Percentiles rank a stretch among this genome's conserved stretches.
These are phyloP conservation scores for Macaca nemestrina DNA, from an alignment of 2,113 vertebrate species.

Conservation along the genomic window DNA sequence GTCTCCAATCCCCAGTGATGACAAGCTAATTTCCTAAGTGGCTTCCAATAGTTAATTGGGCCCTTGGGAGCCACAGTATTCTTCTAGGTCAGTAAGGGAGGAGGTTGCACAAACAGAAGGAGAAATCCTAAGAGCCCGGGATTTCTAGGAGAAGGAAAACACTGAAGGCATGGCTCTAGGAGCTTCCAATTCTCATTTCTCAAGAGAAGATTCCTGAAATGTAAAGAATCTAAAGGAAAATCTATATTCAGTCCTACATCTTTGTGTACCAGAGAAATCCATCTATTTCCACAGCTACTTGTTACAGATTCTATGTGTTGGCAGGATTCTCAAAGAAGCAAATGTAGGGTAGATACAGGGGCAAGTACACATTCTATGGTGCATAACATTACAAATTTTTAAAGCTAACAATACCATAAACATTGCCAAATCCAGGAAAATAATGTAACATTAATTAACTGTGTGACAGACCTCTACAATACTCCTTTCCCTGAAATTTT, in stretches of 20 bases:
- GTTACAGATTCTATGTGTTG: background rate
- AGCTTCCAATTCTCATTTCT: background rate
- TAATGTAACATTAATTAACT: background rate
- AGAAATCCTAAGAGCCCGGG: background rate
- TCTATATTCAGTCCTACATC: background rate
- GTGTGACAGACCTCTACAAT: background rate
- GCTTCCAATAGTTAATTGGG: background rate
- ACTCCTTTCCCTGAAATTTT: background rate
- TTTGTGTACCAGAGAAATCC: background rate
- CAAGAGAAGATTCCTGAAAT: background rate
- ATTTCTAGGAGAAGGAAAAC: background rate
- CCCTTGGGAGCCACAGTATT: background rate
- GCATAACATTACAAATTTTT: background rate
- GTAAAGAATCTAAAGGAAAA: background rate
- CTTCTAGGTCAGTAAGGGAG: background rate
- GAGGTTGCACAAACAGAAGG: background rate
- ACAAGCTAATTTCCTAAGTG: background rate
- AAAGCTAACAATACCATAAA: background rate
- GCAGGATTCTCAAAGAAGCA: background rate
- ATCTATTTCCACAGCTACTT: background rate
- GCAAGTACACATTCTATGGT: background rate
- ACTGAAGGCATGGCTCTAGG: background rate
- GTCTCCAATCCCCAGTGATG: too few relatives aligned
- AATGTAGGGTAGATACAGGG: background rate
- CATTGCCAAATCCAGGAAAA: background rate